Base-by-base conservation (phyloP, 2,113 vertebrate genomes). In the Mirza zaza region DNA sequence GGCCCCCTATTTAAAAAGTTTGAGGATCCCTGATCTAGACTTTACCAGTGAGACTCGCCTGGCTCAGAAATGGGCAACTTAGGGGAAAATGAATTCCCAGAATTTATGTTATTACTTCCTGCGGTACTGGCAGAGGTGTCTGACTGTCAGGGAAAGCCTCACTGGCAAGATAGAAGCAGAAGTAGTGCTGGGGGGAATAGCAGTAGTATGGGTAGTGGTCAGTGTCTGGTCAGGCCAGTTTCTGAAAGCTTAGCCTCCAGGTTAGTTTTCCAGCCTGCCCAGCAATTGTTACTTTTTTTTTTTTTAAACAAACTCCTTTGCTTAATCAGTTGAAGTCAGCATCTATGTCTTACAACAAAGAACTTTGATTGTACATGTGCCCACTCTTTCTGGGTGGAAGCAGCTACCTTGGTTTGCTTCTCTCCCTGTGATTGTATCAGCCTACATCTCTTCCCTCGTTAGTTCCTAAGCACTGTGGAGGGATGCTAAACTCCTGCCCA, bases 141-240 rank as follows among this genome's bases (percentile, higher is more conserved):
- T 87, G 55, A 52, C 32, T 6, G n/a, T 86, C 36, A 52, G 14
- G 17, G 57, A 59, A 6, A 76, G 32, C 77, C 59, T 67, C 36
- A 55, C 23, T 52, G 42, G 23, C 7, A 34, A 75, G 27, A 29
- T 4, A 21, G 59, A 45, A 29, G 27, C 42, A 27, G 29, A 59
- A 34, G 8, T 20, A 42, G 3, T 67, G n/a, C 34, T 73, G 29
- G 3, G 63, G n/a, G 65, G 55, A 20, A 65, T 73, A n/a, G 34
- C n/a, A 52, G 17, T 6, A 39, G 29, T 6, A 25, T 23, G 9
- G 4, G 45, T 0, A 39, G 45, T 9, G 4, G 3, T 7, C 11
- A 17, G 4, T 29, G 59, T 45, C 59, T 57, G 12, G 67, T 48
- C 59, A 57, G 48, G 29, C 1, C 20, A 18, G 63, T 45, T 67